Evolutionary conservation across 1,140 invertebrate genomes (phyloP).

Genomic region (Theocolax elegans): DNA sequence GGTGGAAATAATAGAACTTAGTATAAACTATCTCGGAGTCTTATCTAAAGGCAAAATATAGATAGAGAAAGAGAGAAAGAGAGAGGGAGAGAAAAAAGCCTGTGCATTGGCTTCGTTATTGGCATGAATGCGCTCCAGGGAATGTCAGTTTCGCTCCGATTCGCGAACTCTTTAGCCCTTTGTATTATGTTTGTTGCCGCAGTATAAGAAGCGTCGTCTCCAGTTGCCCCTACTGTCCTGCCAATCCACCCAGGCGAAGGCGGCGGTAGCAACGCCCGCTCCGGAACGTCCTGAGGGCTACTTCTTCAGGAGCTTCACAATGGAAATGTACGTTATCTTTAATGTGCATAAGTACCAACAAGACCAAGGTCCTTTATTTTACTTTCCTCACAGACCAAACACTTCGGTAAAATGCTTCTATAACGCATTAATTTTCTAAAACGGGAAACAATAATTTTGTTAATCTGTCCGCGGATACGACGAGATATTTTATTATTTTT

Average conservation of each 20-base stretch:
- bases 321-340: conserved; percentile 27
- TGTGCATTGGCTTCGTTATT: too few species aligned
- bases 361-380: conserved; percentile 1
- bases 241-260: conserved; percentile 15
- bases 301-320: conserved; percentile 17
- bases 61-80: too few species aligned
- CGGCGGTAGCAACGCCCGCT: conserved; percentile 27
- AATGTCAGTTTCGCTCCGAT: conserved; percentile 24
- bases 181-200: neutral
- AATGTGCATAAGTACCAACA: conserved; percentile 13
- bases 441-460: too few species aligned
- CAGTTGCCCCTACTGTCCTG: conserved; percentile 2
- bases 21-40: too few species aligned
- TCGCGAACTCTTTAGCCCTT: neutral
- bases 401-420: too few species aligned
- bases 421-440: too few species aligned
- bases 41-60: too few species aligned
- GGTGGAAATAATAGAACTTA: too few species aligned
- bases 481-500: too few species aligned
- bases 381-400: too few species aligned
- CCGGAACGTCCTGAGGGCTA: neutral
- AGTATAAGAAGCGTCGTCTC: neutral
- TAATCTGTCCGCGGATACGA: too few species aligned
- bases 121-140: neutral
- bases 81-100: too few species aligned